Percentiles rank a stretch among this genome's conserved stretches.
These are phyloP conservation scores for Prionace glauca DNA, from an alignment of 2,797 vertebrate species.

Conservation along the genomic window DNA sequence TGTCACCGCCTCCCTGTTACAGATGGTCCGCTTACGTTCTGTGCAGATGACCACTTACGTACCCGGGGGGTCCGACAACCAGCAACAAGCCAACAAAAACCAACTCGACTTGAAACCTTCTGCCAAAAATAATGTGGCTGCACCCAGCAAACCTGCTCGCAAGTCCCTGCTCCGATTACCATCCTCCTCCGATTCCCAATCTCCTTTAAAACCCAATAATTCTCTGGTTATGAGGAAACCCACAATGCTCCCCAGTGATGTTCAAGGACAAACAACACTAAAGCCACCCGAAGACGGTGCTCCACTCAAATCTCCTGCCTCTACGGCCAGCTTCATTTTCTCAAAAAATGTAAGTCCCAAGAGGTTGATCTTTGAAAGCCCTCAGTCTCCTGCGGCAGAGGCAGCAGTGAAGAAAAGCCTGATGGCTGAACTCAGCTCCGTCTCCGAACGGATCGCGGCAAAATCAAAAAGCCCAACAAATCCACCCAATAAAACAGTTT, in stretches of 20 bases:
- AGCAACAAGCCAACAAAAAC: not conserved
- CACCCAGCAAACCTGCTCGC: slow-evolving; percentile 65
- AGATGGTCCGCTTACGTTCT: slow-evolving; percentile 89
- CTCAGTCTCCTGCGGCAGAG: slow-evolving; percentile 57
- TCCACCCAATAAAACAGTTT: slow-evolving; percentile 37
- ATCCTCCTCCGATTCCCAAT: slow-evolving; percentile 44
- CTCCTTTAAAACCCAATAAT: slow-evolving; percentile 58
- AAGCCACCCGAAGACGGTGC: slow-evolving; percentile 51
- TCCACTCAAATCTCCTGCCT: slow-evolving; percentile 65
- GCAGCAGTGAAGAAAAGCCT: slow-evolving; percentile 61
- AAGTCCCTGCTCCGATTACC: slow-evolving; percentile 64
- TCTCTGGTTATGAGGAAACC: not conserved
- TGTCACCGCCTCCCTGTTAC: slow-evolving; percentile 87
- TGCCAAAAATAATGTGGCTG: not conserved
- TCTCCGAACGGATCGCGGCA: slow-evolving; percentile 57
- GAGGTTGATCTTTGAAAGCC: slow-evolving; percentile 68
- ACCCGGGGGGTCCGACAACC: slow-evolving; percentile 44
- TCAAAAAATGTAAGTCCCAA: slow-evolving; percentile 68
- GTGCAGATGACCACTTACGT: slow-evolving; percentile 58
- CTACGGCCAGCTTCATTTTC: slow-evolving; percentile 89
- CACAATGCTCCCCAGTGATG: not conserved
- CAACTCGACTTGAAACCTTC: slow-evolving; percentile 45
- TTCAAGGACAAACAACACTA: slow-evolving; percentile 44
- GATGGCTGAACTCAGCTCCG: slow-evolving; percentile 64
- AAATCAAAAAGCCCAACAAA: fast-evolving